Conservation (phyloP, 2,888 invertebrate genomes). For the Sialis fuliginosa region DNA sequence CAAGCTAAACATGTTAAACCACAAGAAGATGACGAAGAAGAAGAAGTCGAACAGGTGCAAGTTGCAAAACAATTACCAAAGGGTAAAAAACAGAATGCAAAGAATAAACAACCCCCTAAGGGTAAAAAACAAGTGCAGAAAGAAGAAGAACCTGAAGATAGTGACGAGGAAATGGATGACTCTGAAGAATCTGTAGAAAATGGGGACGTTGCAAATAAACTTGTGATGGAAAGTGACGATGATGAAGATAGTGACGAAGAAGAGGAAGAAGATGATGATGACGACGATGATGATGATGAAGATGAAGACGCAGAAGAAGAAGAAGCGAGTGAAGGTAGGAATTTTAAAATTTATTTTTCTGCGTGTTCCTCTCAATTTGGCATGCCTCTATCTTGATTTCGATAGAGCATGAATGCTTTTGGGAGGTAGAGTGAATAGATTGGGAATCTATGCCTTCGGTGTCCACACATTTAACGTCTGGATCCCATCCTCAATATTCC, state of each 20-base stretch:
- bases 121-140: neutral
- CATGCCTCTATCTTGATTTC: too few species aligned
- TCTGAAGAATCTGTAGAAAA: neutral
- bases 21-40: constrained; percentile 16
- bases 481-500: too few species aligned
- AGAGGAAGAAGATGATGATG: neutral
- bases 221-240: constrained; percentile 11
- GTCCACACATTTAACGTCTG: too few species aligned
- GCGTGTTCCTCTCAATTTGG: too few species aligned
- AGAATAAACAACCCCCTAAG: neutral
- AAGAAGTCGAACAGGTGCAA: constrained; percentile 18
- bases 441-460: too few species aligned
- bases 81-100: neutral
- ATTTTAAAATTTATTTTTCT: constrained; percentile 6
- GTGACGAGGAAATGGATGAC: constrained; percentile 2
- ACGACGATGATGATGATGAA: neutral
- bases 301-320: constrained; percentile 9
- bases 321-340: constrained; percentile 13
- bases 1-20: neutral
- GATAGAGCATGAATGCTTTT: too few species aligned
- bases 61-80: constrained; percentile 10
- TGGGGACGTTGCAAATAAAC: constrained; percentile 10
- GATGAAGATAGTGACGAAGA: constrained; percentile 7
- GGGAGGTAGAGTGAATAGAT: too few species aligned
- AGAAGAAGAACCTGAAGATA: constrained; percentile 3